Evolutionary conservation across 2,113 vertebrate genomes (phyloP).

Genomic region (Ptychochromis oligacanthus): DNA sequence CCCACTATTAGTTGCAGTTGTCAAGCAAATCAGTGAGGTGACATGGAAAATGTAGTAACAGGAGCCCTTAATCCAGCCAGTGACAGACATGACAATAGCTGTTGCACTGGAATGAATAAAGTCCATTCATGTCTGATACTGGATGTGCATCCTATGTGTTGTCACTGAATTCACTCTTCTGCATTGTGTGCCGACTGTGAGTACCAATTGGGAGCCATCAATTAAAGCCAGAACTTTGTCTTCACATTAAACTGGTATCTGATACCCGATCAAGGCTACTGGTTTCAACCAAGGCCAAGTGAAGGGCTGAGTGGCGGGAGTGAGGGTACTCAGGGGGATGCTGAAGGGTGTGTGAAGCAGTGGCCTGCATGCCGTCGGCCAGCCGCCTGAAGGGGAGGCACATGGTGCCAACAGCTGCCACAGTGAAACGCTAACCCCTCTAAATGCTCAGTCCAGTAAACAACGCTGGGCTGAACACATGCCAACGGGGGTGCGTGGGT

Average conservation of each 20-base stretch:
- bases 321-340: constrained; percentile 63
- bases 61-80: constrained; percentile 38
- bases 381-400: constrained; percentile 73
- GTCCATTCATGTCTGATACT: background rate
- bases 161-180: constrained; percentile 9
- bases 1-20: constrained; percentile 34
- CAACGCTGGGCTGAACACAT: constrained; percentile 74
- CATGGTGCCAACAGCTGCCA: constrained; percentile 81
- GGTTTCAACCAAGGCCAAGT: constrained; percentile 59
- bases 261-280: constrained; percentile 65
- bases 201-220: constrained; percentile 38
- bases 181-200: background rate
- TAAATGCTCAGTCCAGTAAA: constrained; percentile 76
- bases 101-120: background rate
- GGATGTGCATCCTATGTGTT: background rate
- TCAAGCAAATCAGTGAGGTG: constrained; percentile 34
- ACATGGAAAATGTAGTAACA: constrained; percentile 41
- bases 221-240: constrained; percentile 61
- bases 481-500: constrained; percentile 64
- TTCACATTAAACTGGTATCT: constrained; percentile 62
- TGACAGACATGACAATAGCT: constrained; percentile 51
- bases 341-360: constrained; percentile 70
- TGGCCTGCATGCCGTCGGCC: constrained; percentile 75
- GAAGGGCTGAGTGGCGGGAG: constrained; percentile 40
- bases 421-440: constrained; percentile 76